These are phyloP conservation scores for Diadromus collaris DNA, from an alignment of 2,888 invertebrate genomes.

Conservation along the genomic window DNA sequence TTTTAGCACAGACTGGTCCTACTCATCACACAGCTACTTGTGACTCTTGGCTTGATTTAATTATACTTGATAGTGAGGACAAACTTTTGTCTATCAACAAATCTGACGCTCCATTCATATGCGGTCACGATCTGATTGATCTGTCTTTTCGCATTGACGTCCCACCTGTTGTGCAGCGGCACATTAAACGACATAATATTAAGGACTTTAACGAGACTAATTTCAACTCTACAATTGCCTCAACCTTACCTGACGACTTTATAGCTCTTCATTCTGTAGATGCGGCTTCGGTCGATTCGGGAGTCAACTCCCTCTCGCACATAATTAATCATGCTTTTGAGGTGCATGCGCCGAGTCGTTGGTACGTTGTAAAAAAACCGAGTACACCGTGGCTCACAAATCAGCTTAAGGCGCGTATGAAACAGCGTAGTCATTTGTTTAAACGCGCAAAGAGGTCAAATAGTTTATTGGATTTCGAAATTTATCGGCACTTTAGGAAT, in stretches of 20 bases:
- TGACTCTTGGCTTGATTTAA: constrained; percentile 26
- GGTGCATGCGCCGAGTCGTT: neutral
- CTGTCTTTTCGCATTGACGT: neutral
- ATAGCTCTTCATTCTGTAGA: too few species aligned
- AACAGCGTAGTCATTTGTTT: neutral
- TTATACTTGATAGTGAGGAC: neutral
- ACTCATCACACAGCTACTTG: constrained; percentile 9
- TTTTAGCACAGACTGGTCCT: neutral
- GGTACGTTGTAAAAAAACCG: neutral
- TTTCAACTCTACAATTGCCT: too few species aligned
- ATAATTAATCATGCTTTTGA: neutral
- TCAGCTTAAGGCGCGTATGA: neutral
- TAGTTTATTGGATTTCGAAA: neutral
- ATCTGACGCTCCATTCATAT: neutral
- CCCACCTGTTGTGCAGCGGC: too few species aligned
- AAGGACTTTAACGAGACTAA: neutral
- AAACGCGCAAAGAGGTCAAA: neutral
- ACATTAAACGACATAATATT: neutral
- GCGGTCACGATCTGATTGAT: neutral
- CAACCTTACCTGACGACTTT: too few species aligned
- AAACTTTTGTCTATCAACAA: neutral
- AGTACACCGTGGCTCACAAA: neutral
- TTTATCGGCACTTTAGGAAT: neutral
- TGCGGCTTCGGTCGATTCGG: too few species aligned
- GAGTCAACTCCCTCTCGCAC: neutral